phyloP scores from a whole-genome alignment of 2,797 vertebrate genomes.

The Sebastes goodei region DNA sequence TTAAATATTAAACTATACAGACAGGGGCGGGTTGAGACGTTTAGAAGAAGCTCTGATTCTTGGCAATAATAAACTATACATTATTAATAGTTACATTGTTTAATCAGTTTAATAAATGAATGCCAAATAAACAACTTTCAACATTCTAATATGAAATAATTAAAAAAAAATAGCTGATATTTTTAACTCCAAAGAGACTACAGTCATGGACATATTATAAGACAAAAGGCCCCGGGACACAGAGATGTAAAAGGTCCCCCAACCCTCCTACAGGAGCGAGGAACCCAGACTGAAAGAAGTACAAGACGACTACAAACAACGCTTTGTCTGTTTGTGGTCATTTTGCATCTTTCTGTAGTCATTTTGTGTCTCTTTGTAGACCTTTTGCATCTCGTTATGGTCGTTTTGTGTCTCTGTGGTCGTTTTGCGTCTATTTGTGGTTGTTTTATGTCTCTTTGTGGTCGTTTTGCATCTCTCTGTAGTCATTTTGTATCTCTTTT shows the following conservation, averaged over 20 bases:
- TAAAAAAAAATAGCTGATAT: background rate
- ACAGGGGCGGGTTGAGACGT: background rate
- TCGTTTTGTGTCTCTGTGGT: background rate
- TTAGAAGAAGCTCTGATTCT: background rate
- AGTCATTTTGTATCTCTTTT: background rate
- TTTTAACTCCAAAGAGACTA: background rate
- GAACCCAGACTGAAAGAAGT: background rate
- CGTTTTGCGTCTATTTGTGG: background rate
- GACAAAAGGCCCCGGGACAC: background rate
- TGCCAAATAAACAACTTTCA: background rate
- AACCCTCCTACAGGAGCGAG: background rate
- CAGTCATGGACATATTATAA: background rate
- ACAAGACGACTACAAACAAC: background rate
- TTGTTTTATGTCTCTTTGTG: background rate
- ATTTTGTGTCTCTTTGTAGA: background rate
- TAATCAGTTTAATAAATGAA: background rate
- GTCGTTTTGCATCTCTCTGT: background rate
- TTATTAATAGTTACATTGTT: background rate
- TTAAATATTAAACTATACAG: constrained; percentile 3
- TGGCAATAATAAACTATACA: background rate
- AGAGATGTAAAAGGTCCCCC: background rate
- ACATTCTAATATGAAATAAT: background rate
- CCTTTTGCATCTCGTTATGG: background rate
- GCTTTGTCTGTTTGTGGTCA: background rate
- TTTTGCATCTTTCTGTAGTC: background rate